Evolutionary conservation across 2,113 vertebrate species (phyloP).

Genomic region (Carassius carassius): DNA sequence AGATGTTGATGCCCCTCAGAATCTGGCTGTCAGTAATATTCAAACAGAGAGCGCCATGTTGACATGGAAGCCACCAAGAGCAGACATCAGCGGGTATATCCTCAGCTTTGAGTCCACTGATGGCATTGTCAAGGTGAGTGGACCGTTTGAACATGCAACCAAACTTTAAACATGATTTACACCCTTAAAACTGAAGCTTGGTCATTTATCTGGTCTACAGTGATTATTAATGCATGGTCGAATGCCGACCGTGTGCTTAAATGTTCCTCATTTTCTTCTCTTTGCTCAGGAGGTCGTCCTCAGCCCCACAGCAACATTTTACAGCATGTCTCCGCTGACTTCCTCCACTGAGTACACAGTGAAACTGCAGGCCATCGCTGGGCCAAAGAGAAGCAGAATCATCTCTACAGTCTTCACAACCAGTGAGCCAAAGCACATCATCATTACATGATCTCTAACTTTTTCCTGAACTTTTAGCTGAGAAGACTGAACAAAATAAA

Average conservation of each 20-base stretch:
- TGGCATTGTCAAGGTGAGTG: conserved; percentile 82
- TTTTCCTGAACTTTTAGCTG: too few relatives aligned
- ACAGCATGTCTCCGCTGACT: conserved; percentile 84
- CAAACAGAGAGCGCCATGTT: conserved; percentile 87
- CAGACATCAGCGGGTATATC: conserved; percentile 87
- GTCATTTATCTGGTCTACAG: background rate
- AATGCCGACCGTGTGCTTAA: background rate
- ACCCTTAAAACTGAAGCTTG: background rate
- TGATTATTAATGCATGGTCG: background rate
- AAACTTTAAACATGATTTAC: background rate
- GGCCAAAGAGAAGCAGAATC: conserved; percentile 81
- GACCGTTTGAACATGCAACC: background rate
- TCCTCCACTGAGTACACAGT: conserved; percentile 86
- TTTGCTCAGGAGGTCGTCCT: conserved; percentile 84
- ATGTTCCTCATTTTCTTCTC: background rate
- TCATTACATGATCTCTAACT: background rate
- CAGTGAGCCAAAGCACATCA: conserved; percentile 76
- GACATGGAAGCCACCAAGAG: conserved; percentile 86
- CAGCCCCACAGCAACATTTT: conserved; percentile 83
- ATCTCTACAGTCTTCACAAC: conserved; percentile 85
- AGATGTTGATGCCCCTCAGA: conserved; percentile 90
- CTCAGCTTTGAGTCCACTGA: conserved; percentile 87
- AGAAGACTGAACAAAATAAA: background rate
- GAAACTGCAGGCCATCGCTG: conserved; percentile 84
- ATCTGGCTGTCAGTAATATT: conserved; percentile 84